Percentiles rank a stretch among this genome's conserved stretches.
Evolutionary conservation across 2,888 invertebrate species (phyloP).

Genomic region (Neoscelio sp.): DNA sequence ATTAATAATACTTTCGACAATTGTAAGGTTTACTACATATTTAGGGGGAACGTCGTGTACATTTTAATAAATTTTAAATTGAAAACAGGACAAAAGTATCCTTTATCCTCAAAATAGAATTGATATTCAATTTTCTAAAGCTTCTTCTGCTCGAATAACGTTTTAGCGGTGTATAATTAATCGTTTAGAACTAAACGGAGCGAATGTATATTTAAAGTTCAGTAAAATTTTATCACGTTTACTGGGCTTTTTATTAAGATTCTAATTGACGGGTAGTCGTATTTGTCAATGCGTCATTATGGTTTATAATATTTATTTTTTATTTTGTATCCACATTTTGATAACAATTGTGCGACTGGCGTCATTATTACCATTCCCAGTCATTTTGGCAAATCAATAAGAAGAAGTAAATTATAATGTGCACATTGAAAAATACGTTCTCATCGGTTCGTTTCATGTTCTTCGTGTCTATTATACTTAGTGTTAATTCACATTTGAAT

Average conservation of each 20-base stretch:
- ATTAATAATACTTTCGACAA: conserved; percentile 13
- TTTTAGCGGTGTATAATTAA: conserved; percentile 5
- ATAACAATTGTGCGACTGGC: too few relatives aligned
- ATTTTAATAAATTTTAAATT: conserved; percentile 16
- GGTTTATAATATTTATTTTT: too few relatives aligned
- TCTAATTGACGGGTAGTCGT: conserved; percentile 2
- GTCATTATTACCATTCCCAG: background rate
- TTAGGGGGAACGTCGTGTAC: conserved; percentile 25
- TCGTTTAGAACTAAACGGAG: background rate
- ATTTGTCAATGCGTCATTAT: background rate
- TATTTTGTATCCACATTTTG: too few relatives aligned
- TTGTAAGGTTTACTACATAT: conserved; percentile 33
- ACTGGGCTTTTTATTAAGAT: background rate
- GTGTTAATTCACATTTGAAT: conserved; percentile 60
- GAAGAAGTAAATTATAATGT: too few relatives aligned
- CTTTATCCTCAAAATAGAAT: conserved; percentile 24
- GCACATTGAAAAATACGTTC: background rate
- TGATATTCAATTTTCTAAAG: conserved; percentile 53
- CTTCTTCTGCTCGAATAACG: conserved; percentile 32
- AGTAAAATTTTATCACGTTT: background rate
- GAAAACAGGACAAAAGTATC: conserved; percentile 2
- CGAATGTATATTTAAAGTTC: background rate
- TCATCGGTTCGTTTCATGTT: conserved; percentile 69
- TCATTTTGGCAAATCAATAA: too few relatives aligned
- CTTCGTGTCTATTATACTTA: conserved; percentile 73